Base-by-base conservation (phyloP, 2,797 vertebrate genomes). In the Sparus aurata region DNA sequence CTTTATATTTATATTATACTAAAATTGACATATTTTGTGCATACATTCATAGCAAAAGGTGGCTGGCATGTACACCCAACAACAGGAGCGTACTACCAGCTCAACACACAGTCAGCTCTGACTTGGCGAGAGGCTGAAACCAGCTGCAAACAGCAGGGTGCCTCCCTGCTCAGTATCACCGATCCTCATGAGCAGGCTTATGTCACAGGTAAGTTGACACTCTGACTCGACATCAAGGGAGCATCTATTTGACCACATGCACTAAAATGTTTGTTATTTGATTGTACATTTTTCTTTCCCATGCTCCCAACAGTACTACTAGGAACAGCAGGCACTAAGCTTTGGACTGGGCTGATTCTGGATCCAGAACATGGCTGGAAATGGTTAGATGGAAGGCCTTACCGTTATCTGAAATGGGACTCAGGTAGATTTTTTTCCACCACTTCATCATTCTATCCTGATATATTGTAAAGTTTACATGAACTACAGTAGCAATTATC, bases 371-470 rank as follows among this genome's bases (percentile, higher is more conserved):
- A 93, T 0, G 96, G 97, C 18, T 98, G 97, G 97, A 96, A 95
- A 9, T 99, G 97, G 98, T 89, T 89, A 68, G 85, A 95, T 62
- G 92, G 95, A 38, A 92, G 84, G 66, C 96, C 98, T 0, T 97
- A 97, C 69, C 93, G 96, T n/a, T 98, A 97, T 82, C 78, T 98
- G 65, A 97, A 97, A 27, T 99, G 98, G 97, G 91, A 95, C 17
- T 94, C 95, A 92, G 97, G 97, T 97, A 94, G 82, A 85, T 60
- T 46, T 72, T 16, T 72, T 16, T 30, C 3, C n/a, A 53, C 7
- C 3, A 38, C 34, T 27, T 47, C 27, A 27, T 23, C 8, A 18
- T 73, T 41, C 11, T 53, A 12, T 54, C 65, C 16, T 25, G 27
- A 57, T 25, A 57, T n/a, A 50, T 17, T 46, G 17, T 13, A 22